Base-by-base conservation (phyloP, 1,140 invertebrate genomes). In the Drosophila mauritiana region DNA sequence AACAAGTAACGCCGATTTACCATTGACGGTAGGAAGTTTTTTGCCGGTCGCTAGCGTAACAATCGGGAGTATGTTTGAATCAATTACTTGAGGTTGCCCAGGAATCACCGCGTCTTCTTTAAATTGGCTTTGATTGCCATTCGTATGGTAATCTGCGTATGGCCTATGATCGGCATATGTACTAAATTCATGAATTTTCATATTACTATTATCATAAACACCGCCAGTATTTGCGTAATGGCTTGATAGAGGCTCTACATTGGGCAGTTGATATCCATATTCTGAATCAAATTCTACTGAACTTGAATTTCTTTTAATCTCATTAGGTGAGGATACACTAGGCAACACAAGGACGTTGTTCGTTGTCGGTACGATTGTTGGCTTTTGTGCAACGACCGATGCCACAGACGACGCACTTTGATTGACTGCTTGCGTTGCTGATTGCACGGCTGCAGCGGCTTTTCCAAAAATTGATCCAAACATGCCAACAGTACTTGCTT, bases 321-420 rank as follows among this genome's bases (percentile, higher is more conserved):
- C 27, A 73, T 57, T 73, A 34, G 64, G 12, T n/a, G 46, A 46
- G 20, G 58, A 39, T 0, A 37, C 27, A 13, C 10, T 49, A 45
- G 13, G 12, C 11, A n/a, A 11, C 15, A n/a, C 12, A n/a, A 11
- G 11, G 3, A 43, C 8, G 22, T 22, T 64, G 34, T 31, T 67
- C 31, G 11, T 49, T 53, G 22, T 72, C 76, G 82, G 61, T 63
- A 90, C 75, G 13, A 37, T 25, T 12, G 52, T 15, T 39, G 65
- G 78, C 77, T 93, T 93, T 70, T 93, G 93, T 62, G 92, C 92
- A 74, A 93, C 93, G 65, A 90, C 90, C 48, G 88, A 91, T 25
- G 90, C 91, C 17, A 91, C 91, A 13, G 93, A 89, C 42, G 90
- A 82, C 27, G 93, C 83, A 27, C 90, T 82, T 58, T 93, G 85